Conservation (phyloP, 2,113 vertebrate genomes). For the Heterotilapia buettikoferi region DNA sequence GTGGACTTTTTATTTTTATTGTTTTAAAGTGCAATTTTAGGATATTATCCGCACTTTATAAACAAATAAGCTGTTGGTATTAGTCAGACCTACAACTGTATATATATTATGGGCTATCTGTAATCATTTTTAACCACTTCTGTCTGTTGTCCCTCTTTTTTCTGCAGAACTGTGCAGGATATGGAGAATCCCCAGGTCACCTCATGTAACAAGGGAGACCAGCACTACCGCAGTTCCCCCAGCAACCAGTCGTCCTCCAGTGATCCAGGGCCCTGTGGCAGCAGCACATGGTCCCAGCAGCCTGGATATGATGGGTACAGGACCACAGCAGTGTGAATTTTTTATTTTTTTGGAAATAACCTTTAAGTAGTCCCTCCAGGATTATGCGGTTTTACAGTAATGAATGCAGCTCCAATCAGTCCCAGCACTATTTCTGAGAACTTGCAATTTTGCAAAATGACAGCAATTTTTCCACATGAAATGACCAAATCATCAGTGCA, state of each 20-base stretch:
- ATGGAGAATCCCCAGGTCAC: conserved; percentile 55
- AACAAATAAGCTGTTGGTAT: background rate
- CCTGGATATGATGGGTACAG: conserved; percentile 86
- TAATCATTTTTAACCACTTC: background rate
- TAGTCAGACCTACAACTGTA: background rate
- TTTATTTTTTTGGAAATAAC: background rate
- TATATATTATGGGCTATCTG: background rate
- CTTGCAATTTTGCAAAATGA: conserved; percentile 41
- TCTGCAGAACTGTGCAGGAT: conserved; percentile 52
- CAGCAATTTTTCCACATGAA: conserved; percentile 46
- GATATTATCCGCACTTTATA: background rate
- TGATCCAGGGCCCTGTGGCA: conserved; percentile 87
- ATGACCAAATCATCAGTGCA: conserved; percentile 33
- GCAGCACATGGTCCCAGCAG: conserved; percentile 88
- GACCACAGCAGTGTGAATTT: background rate
- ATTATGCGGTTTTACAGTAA: background rate
- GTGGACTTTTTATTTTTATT: background rate
- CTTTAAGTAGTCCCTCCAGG: background rate
- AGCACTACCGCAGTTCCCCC: conserved; percentile 88
- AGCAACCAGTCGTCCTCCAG: conserved; percentile 98
- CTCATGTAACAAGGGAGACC: conserved; percentile 66
- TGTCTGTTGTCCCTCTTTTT: background rate
- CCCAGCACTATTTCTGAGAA: conserved; percentile 9
- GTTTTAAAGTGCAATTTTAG: background rate
- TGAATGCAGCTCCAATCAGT: conserved; percentile 42